Evolutionary conservation across 2,113 vertebrate species (phyloP).

Genomic region (Pica pica): DNA sequence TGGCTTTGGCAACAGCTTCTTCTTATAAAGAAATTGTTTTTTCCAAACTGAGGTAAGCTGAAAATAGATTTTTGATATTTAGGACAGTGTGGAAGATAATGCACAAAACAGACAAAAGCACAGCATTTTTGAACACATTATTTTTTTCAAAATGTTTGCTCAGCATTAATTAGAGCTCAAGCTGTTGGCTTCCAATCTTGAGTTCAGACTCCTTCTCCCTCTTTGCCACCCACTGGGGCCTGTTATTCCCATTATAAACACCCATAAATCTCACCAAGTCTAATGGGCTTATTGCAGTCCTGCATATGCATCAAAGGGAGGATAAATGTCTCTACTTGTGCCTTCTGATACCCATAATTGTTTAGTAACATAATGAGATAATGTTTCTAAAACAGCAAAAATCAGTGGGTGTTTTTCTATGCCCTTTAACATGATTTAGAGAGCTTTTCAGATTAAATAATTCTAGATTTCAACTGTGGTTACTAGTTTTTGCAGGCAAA

Average conservation of each 20-base stretch:
- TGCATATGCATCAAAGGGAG: constrained; percentile 5
- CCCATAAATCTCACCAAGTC: constrained; percentile 27
- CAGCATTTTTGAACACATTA: not conserved
- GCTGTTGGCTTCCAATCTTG: not conserved
- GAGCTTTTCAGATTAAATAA: not conserved
- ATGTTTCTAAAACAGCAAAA: constrained; percentile 36
- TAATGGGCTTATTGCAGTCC: constrained; percentile 29
- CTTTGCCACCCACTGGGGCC: not conserved
- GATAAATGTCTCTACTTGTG: constrained; percentile 23
- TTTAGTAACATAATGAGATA: constrained; percentile 48
- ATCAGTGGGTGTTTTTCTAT: not conserved
- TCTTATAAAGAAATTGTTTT: accelerated
- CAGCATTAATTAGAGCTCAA: constrained; percentile 30
- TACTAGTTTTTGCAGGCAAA: not conserved
- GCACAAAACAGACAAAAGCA: not conserved
- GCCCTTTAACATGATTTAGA: not conserved
- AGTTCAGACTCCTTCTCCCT: not conserved
- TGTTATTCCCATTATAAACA: constrained; percentile 20
- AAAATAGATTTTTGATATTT: not conserved
- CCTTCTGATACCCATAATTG: constrained; percentile 28
- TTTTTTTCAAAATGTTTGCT: constrained; percentile 15
- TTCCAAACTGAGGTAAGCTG: not conserved
- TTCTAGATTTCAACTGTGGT: not conserved
- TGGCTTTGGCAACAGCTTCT: not conserved
- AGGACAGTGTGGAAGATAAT: not conserved